Evolutionary conservation across 1,140 invertebrate species (phyloP).

Genomic region (Thaumatotibia leucotreta): DNA sequence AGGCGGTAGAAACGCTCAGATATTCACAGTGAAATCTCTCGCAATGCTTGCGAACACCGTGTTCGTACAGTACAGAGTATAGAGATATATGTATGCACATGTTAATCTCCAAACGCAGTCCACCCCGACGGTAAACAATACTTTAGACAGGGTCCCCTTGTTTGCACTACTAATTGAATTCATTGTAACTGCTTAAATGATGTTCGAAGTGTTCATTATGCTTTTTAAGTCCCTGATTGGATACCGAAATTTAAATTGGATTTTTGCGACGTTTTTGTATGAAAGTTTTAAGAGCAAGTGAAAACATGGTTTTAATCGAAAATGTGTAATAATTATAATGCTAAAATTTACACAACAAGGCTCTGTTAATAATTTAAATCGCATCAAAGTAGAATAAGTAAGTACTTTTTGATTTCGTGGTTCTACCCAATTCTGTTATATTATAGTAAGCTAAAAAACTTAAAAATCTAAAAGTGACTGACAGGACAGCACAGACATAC

Average conservation of each 20-base stretch:
- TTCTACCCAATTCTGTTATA: too few species aligned
- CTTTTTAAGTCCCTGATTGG: constrained; percentile 17
- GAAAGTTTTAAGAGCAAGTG: background rate
- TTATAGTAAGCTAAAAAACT: too few species aligned
- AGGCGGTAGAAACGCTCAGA: too few species aligned
- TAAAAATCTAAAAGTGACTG: too few species aligned
- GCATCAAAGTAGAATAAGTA: too few species aligned
- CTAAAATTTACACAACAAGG: too few species aligned
- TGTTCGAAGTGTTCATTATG: constrained; percentile 40
- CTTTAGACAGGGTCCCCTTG: constrained; percentile 37
- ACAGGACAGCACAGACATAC: too few species aligned
- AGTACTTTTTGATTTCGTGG: too few species aligned
- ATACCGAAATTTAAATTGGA: constrained; percentile 15
- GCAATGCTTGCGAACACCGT: too few species aligned
- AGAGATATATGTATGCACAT: background rate
- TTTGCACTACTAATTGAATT: constrained; percentile 66
- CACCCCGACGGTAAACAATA: constrained; percentile 34
- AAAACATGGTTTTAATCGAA: background rate
- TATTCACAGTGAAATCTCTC: too few species aligned
- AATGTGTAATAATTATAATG: background rate
- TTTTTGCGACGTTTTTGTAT: background rate
- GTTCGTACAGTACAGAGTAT: too few species aligned
- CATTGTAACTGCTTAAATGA: constrained; percentile 59
- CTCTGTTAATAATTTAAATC: too few species aligned
- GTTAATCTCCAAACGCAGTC: constrained; percentile 2